Base-by-base conservation (phyloP, 2,113 vertebrate species). In the Triplophysa dalaica region DNA sequence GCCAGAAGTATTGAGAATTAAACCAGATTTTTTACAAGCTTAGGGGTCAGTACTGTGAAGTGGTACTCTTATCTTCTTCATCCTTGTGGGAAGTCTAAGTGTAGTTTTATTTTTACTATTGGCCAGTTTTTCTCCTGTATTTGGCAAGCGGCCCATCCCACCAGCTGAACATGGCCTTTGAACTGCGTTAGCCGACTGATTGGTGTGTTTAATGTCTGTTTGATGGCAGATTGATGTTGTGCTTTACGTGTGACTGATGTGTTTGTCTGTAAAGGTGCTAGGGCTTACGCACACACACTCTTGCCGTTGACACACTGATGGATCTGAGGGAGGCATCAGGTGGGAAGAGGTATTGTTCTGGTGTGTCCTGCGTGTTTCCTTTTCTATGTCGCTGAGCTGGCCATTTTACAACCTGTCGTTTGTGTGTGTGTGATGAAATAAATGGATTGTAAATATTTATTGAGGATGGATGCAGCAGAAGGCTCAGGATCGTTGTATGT, bases 161-260 rank as follows among this genome's bases (percentile, higher is more conserved):
- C 63, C n/a, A 29, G 63, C 75, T 81, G 79, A 81, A 75, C 38
- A 81, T 58, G 29, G 63, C 75, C 56, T 60, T 41, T 80, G 63
- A 78, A 62, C 64, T 65, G 63, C 21, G 7, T 63, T 80, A 26
- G 70, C 50, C 43, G 8, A 63, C 60, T 45, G 69, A 81, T 73
- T 48, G 29, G 70, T 54, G 41, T 77, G 48, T 63, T 45, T 17
- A 76, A 65, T 79, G 48, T 60, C 54, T 24, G n/a, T 67, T 41
- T 77, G 85, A 80, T 83, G 83, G 69, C 81, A 77, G 83, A 85
- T 85, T 83, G 72, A 83, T 85, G 81, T 69, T 67, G 80, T 79
- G 83, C 74, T 82, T 77, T 22, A 48, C 8, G 58, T 81, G 45
- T 78, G 81, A 85, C 67, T 74, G 83, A 83, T 86, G 81, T 61